Conservation (phyloP, 2,797 vertebrate genomes). For the Nannoperca obscura region DNA sequence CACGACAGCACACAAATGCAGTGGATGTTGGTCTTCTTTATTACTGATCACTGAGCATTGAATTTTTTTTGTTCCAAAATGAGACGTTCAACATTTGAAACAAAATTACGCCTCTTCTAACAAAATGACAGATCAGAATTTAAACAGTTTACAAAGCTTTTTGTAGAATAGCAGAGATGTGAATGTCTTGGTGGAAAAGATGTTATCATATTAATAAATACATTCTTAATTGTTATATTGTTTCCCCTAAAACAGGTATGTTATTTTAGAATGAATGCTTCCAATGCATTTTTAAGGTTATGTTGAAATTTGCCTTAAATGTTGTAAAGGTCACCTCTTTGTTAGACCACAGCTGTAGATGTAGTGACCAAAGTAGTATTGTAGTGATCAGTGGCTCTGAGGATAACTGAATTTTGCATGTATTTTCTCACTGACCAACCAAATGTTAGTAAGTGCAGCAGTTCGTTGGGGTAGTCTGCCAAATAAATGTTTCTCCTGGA, state of each 20-base stretch:
- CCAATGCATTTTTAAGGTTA: background rate
- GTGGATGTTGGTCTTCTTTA: constrained; percentile 56
- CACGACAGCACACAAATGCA: constrained; percentile 55
- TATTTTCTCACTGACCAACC: constrained; percentile 3
- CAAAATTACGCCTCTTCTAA: constrained; percentile 52
- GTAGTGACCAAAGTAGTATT: background rate
- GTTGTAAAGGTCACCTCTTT: background rate
- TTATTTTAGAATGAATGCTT: constrained; percentile 5
- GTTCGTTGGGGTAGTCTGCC: background rate
- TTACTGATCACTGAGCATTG: constrained; percentile 51
- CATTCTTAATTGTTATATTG: background rate
- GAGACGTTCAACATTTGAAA: constrained; percentile 51
- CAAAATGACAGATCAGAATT: constrained; percentile 50
- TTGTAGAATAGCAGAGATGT: constrained; percentile 32
- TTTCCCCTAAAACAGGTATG: background rate
- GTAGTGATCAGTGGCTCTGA: background rate
- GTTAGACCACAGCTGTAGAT: background rate
- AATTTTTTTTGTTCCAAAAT: constrained; percentile 58
- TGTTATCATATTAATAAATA: constrained; percentile 31
- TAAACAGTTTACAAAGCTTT: constrained; percentile 42
- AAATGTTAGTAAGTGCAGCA: constrained; percentile 4
- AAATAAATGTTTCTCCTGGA: constrained; percentile 8
- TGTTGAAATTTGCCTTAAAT: background rate
- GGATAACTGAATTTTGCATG: background rate
- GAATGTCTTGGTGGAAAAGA: constrained; percentile 8